Evolutionary conservation across 2,113 vertebrate species (phyloP).

Genomic region (Neotoma lepida): DNA sequence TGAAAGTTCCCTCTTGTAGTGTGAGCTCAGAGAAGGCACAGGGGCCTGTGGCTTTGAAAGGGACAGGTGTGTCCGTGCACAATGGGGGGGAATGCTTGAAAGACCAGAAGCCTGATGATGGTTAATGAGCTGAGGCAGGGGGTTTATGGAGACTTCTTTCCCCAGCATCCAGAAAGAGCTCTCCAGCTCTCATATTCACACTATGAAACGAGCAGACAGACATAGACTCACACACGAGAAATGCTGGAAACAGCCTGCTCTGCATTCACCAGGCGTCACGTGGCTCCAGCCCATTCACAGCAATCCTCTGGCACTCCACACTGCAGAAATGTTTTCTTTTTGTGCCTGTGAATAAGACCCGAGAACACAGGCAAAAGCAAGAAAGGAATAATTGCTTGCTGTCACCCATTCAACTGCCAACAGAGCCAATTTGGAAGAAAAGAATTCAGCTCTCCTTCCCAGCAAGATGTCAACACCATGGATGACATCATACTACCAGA

Average conservation of each 20-base stretch:
- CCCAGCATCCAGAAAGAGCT: background rate
- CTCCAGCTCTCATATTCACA: fast-evolving
- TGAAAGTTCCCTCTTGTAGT: constrained; percentile 14
- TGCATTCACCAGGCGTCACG: fast-evolving
- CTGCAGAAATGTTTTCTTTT: constrained; percentile 15
- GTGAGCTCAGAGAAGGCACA: background rate
- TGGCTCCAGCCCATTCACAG: background rate
- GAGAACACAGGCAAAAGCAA: constrained; percentile 8
- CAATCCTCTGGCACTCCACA: fast-evolving
- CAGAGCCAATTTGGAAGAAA: constrained; percentile 49
- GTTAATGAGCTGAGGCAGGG: background rate
- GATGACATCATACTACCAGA: background rate
- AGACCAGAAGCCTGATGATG: background rate
- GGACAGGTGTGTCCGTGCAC: fast-evolving
- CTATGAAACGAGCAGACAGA: background rate
- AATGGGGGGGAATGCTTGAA: background rate
- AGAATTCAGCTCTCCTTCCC: constrained; percentile 22
- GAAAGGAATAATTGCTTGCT: constrained; percentile 50
- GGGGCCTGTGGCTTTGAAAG: fast-evolving
- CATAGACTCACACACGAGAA: fast-evolving
- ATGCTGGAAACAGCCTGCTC: background rate
- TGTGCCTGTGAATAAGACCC: constrained; percentile 54
- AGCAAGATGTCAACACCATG: background rate
- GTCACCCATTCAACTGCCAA: constrained; percentile 47
- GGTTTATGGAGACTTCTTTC: background rate